Evolutionary conservation across 2,888 invertebrate species (phyloP).

Genomic region (Cataglyphis livida): DNA sequence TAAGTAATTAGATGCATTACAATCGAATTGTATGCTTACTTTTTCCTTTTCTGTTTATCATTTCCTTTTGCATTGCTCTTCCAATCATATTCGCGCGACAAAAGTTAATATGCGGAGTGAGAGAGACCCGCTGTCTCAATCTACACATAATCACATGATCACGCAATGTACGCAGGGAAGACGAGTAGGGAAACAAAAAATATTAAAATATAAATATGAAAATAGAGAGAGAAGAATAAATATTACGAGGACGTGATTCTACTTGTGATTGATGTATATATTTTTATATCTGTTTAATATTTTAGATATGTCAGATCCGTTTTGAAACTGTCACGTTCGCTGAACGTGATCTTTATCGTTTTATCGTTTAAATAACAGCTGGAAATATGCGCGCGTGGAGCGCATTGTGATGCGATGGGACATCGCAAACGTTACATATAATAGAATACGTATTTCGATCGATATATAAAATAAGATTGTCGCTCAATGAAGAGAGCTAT

Average conservation of each 20-base stretch:
- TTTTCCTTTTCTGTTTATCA: neutral
- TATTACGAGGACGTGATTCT: neutral
- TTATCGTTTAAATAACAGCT: neutral
- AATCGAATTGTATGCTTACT: no score
- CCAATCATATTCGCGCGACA: neutral
- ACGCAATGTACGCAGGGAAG: no score
- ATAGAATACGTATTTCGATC: neutral
- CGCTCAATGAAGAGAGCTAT: no score
- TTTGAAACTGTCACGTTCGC: neutral
- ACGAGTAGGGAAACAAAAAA: no score
- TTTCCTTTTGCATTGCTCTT: neutral
- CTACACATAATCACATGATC: neutral
- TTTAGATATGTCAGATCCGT: neutral
- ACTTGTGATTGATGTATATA: neutral
- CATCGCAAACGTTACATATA: no score
- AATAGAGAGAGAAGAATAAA: neutral
- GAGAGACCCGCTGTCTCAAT: neutral
- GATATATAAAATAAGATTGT: neutral
- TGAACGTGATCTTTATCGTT: neutral
- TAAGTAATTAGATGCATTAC: no score
- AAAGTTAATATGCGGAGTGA: neutral
- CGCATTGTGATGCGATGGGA: neutral
- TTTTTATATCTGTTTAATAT: neutral
- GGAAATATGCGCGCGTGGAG: neutral
- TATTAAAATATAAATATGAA: no score